Conservation (phyloP, 2,888 invertebrate genomes). For the Apantesis nais region DNA sequence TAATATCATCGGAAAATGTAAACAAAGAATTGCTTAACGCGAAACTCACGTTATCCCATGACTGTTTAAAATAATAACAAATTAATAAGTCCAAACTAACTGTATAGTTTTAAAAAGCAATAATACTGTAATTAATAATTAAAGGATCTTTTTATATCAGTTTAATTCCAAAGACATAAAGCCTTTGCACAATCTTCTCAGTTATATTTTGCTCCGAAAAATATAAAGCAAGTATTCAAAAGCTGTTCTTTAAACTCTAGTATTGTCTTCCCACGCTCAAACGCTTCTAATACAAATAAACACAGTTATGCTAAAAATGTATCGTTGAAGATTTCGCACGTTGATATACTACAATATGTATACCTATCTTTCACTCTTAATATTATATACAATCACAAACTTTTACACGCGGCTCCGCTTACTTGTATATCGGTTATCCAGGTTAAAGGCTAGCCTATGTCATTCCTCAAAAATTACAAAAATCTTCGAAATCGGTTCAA, state of each 20-base stretch:
- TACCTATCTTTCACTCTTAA: conserved; percentile 8
- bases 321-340: conserved; percentile 14
- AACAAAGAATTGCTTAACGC: too few species aligned
- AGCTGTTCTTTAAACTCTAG: neutral
- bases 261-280: conserved; percentile 25
- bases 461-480: too few species aligned
- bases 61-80: too few species aligned
- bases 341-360: conserved; percentile 11
- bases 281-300: conserved; percentile 15
- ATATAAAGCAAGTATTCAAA: conserved; percentile 8
- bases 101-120: neutral
- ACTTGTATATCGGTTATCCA: too few species aligned
- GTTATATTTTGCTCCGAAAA: neutral
- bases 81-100: too few species aligned
- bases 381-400: neutral
- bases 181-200: neutral
- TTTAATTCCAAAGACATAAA: neutral
- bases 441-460: too few species aligned
- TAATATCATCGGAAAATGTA: too few species aligned
- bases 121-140: neutral
- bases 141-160: too few species aligned
- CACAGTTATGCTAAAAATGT: conserved; percentile 12
- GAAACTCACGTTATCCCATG: too few species aligned
- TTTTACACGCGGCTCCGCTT: too few species aligned
- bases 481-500: too few species aligned